Base-by-base conservation (phyloP, 2,797 vertebrate genomes). In the Ctenosaura bakeri region DNA sequence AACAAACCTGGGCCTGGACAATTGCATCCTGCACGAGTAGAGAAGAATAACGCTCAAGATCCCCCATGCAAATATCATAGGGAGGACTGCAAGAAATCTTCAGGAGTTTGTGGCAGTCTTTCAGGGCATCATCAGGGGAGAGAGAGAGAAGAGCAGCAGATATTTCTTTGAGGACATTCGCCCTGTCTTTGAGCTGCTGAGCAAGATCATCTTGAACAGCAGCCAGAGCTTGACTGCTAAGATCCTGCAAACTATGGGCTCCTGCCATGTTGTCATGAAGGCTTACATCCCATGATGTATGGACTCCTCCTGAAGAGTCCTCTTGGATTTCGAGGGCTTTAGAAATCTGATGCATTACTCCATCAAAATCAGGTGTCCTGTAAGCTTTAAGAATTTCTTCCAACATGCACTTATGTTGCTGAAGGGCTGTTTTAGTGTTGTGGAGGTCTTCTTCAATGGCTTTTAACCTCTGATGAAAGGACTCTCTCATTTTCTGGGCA, bases 1-100 rank as follows among this genome's bases (percentile, higher is more conserved):
- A 99, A 26, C 98, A 98, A 88, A 99, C 98, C 91, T 99, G 99
- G 64, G 98, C 98, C 96, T 99, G 99, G 86, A 98, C 97, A 1
- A 99, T 97, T 1, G 98, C 98, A 78, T 99, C 98, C 0, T 98
- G 98, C 95, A 99, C 98, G 84, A 98, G 97, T 85, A 98, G 86
- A 1, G 98, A 98, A 29, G 96, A 97, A 73, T 97, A 98, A 16
- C 96, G 96, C 24, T 96, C 96, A 6, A 98, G 94, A 82, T 95
- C 93, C 89, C 93, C 96, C 92, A 97, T 95, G 8, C 96, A 97
- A 0, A 96, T 95, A 14, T 90, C 94, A 1, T 97, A 98, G 0
- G 98, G 96, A 91, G 98, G 97, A 46, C 92, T 91, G 26, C 95
- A 96, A 87, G 98, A 97, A 42, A 97, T 97, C 94, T 97, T 96